Evolutionary conservation across 2,113 vertebrate genomes (phyloP).

Genomic region (Menidia beryllina): DNA sequence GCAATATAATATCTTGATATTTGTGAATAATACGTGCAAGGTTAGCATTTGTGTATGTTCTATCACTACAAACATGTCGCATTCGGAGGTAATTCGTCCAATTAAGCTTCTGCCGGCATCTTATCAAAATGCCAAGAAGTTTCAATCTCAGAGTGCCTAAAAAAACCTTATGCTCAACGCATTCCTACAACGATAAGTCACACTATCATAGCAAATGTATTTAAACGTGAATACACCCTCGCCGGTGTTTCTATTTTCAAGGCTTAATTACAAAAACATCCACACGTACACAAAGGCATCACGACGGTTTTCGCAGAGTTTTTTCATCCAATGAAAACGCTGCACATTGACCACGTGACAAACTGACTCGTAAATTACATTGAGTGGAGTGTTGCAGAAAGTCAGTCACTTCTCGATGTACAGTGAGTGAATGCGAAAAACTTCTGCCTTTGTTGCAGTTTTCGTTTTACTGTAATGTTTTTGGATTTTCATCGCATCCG

Average conservation of each 20-base stretch:
- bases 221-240: neutral
- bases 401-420: conserved; percentile 42
- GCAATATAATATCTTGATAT: neutral
- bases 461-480: conserved; percentile 3
- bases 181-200: neutral
- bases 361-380: conserved; percentile 57
- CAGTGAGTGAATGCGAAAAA: conserved; percentile 38
- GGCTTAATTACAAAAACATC: conserved; percentile 13
- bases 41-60: no score
- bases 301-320: neutral
- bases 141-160: neutral
- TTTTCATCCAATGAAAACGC: conserved; percentile 49
- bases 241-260: neutral
- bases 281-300: conserved; percentile 18
- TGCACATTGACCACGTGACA: conserved; percentile 46
- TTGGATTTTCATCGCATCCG: neutral
- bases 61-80: no score
- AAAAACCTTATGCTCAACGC: no score
- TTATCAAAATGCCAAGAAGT: rapidly evolving
- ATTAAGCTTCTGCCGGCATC: neutral
- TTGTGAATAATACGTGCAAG: neutral
- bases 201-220: neutral
- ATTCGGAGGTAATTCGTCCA: conserved; percentile 11
- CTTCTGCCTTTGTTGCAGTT: neutral
- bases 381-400: conserved; percentile 56